A percentile compares a stretch with the other conserved stretches of the same genome.
Conservation (phyloP, 2,113 vertebrate species). For the Cygnus atratus region DNA sequence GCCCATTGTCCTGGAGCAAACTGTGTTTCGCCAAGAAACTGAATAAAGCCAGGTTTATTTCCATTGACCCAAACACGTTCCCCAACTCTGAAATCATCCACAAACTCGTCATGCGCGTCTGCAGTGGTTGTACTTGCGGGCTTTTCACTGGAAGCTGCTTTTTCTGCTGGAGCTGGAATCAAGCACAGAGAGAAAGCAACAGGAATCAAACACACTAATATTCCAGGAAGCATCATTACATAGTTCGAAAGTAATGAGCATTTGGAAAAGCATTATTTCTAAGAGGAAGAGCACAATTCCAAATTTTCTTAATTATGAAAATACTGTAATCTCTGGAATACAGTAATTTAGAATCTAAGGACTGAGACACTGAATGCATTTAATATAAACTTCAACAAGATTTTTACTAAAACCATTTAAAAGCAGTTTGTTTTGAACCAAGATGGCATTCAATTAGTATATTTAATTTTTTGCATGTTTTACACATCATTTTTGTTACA, state of each 20-base stretch:
- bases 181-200: not conserved
- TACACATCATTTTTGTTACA: not conserved
- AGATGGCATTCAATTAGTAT: not conserved
- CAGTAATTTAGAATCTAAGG: not conserved
- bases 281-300: not conserved
- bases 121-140: conserved; percentile 53
- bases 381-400: not conserved
- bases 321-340: not conserved
- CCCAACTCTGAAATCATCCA: conserved; percentile 88
- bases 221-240: not conserved
- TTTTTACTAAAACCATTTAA: not conserved
- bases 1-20: conserved; percentile 98
- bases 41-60: conserved; percentile 92
- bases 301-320: not conserved
- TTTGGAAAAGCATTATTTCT: not conserved
- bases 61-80: conserved; percentile 99
- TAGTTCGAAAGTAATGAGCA: not conserved
- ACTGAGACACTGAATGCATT: not conserved
- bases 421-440: not conserved
- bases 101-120: conserved; percentile 79
- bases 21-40: conserved; percentile 95
- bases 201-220: not conserved
- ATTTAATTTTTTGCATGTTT: not conserved
- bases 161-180: conserved; percentile 76
- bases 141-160: conserved; percentile 74